phyloP scores from a whole-genome alignment of 2,113 vertebrate species.

The Protobothrops mucrosquamatus region DNA sequence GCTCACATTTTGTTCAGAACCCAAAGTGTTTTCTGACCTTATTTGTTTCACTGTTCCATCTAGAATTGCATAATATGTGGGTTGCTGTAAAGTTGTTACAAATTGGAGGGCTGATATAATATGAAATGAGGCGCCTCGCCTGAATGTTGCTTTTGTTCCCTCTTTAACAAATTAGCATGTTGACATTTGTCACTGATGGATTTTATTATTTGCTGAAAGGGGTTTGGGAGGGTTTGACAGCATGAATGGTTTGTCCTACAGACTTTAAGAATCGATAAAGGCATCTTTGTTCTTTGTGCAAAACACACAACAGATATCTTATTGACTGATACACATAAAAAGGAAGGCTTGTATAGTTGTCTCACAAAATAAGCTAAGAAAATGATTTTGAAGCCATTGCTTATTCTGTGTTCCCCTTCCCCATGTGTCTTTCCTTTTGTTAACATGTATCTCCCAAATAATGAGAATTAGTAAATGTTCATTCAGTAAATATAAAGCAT shows the following conservation, averaged over 20 bases:
- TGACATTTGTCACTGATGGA: slow-evolving; percentile 89
- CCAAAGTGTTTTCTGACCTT: slow-evolving; percentile 60
- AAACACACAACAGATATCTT: slow-evolving; percentile 81
- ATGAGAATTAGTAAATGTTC: slow-evolving; percentile 27
- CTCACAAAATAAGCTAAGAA: slow-evolving; percentile 72
- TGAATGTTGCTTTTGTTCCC: slow-evolving; percentile 87
- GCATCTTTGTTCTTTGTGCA: slow-evolving; percentile 88
- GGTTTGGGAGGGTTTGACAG: slow-evolving; percentile 70
- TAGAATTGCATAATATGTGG: slow-evolving; percentile 67
- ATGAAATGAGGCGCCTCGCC: slow-evolving; percentile 74
- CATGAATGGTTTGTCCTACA: slow-evolving; percentile 81
- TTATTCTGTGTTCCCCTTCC: slow-evolving; percentile 39
- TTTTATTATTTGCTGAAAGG: slow-evolving; percentile 87
- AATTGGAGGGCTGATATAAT: slow-evolving; percentile 73
- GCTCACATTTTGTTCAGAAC: slow-evolving; percentile 23
- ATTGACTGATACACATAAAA: slow-evolving; percentile 70
- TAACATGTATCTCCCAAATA: slow-evolving; percentile 36
- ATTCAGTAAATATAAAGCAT: slow-evolving; percentile 50
- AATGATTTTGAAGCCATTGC: slow-evolving; percentile 63
- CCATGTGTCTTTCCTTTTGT: slow-evolving; percentile 21
- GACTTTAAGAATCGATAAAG: slow-evolving; percentile 79
- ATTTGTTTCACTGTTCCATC: slow-evolving; percentile 60
- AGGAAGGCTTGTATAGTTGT: slow-evolving; percentile 63
- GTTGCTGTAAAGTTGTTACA: slow-evolving; percentile 66
- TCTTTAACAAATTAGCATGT: slow-evolving; percentile 82